Base-by-base conservation (phyloP, 1,140 invertebrate genomes). In the Stratiolaelaps scimitus region DNA sequence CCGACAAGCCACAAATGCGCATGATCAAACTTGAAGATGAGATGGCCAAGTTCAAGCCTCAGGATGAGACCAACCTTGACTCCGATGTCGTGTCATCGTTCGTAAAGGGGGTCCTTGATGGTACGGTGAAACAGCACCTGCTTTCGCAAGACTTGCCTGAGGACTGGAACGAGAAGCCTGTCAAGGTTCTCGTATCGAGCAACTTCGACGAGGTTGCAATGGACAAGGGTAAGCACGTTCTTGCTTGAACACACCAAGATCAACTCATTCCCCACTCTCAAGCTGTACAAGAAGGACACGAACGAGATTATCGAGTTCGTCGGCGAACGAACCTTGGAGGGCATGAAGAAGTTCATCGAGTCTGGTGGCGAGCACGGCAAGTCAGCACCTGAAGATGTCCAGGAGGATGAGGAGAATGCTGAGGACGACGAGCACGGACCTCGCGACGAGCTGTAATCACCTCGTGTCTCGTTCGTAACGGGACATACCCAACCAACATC, bases 21-120 rank as follows among this genome's bases (percentile, higher is more conserved):
- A 79, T 98, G 53, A 98, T 98, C 74, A 85, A 85, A 67, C 78
- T 98, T 56, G 90, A 93, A 77, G 89, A 98, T 73, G 93, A 98
- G 73, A 98, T 98, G 94, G 84, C 85, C 72, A 99, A 98, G 78
- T 99, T 87, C 81, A 97, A 96, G 76, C 95, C 95, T 43, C 81
- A 85, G 64, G 83, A 78, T 43, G 74, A 80, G 44, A 67, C 34
- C 44, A 91, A 94, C 70, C 78, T 97, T 30, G 81, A 79, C 28
- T 80, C 82, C 43, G 87, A 88, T 69, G 82, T 83, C 72, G 80
- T 98, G 66, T 81, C 83, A 74, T 75, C 83, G 70, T 98, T 98
- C 78, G 85, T 97, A 7, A 79, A 84, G 71, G 82, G 83, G 43
- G 97, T 92, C 80, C 74, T 94, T 64, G 90, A 86, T 68, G 92